phyloP scores from a whole-genome alignment of 2,797 vertebrate genomes.

The Poliocrania exsul region DNA sequence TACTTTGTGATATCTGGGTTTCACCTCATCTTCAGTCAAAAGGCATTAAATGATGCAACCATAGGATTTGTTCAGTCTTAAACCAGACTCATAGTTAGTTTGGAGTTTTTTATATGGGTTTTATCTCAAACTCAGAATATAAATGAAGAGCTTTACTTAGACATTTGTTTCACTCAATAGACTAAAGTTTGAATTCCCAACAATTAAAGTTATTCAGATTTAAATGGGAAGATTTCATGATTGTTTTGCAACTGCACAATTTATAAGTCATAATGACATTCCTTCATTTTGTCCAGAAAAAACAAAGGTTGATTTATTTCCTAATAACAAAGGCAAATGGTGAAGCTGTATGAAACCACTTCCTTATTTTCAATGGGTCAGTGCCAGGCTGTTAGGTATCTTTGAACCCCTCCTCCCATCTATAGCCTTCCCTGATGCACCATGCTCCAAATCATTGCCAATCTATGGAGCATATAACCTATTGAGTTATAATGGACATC shows the following conservation, averaged over 20 bases:
- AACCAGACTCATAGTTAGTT: neutral
- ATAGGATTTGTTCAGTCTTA: constrained; percentile 1
- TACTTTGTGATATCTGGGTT: neutral
- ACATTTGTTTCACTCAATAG: constrained; percentile 64
- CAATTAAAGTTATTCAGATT: constrained; percentile 77
- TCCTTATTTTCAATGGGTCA: constrained; percentile 70
- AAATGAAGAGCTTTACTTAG: constrained; percentile 51
- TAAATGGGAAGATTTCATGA: constrained; percentile 76
- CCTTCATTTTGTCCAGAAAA: constrained; percentile 75
- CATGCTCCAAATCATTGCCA: neutral
- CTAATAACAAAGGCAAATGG: constrained; percentile 79
- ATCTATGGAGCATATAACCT: neutral
- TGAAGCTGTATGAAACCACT: constrained; percentile 64
- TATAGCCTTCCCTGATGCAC: neutral
- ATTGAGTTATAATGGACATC: neutral
- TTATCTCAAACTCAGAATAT: constrained; percentile 45
- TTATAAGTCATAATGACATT: constrained; percentile 81
- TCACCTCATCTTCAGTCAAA: neutral
- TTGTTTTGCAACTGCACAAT: constrained; percentile 78
- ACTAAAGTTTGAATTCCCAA: constrained; percentile 70
- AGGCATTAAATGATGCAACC: neutral
- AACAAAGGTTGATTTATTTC: constrained; percentile 82
- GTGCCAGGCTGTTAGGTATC: constrained; percentile 62
- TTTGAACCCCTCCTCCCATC: constrained; percentile 16
- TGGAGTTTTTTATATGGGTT: neutral